Conservation (phyloP, 2,113 vertebrate genomes). For the Caranx melampygus region DNA sequence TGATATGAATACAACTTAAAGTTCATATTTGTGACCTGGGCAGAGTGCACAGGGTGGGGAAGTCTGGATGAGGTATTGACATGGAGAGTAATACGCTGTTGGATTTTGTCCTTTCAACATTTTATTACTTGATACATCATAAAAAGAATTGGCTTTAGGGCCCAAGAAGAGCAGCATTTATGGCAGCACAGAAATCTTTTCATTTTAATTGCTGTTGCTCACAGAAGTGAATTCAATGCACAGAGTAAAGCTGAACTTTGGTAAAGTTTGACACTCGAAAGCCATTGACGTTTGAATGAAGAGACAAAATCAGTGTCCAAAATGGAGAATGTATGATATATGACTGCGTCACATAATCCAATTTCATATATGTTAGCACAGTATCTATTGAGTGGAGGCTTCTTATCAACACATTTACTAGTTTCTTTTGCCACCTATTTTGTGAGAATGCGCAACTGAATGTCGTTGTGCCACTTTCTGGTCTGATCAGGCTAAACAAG, state of each 20-base stretch:
- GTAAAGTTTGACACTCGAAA: background rate
- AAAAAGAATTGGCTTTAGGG: background rate
- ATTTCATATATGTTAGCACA: background rate
- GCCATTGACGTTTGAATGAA: background rate
- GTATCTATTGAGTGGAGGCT: background rate
- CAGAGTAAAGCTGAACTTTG: background rate
- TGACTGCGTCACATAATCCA: background rate
- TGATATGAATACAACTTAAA: background rate
- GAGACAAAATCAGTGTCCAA: background rate
- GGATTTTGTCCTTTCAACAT: background rate
- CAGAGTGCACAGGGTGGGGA: background rate
- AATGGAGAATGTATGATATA: background rate
- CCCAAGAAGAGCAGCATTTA: background rate
- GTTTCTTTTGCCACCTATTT: background rate
- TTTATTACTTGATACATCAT: background rate
- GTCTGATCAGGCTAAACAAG: constrained; percentile 9
- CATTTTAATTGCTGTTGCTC: background rate
- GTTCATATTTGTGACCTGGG: background rate
- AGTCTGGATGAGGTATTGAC: background rate
- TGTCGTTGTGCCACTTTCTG: constrained; percentile 1
- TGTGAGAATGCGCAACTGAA: background rate
- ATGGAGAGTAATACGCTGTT: background rate
- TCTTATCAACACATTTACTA: background rate
- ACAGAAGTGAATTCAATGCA: background rate
- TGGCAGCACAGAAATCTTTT: background rate